Base-by-base conservation (phyloP, 2,888 invertebrate genomes). In the Mellilla xanthometata region DNA sequence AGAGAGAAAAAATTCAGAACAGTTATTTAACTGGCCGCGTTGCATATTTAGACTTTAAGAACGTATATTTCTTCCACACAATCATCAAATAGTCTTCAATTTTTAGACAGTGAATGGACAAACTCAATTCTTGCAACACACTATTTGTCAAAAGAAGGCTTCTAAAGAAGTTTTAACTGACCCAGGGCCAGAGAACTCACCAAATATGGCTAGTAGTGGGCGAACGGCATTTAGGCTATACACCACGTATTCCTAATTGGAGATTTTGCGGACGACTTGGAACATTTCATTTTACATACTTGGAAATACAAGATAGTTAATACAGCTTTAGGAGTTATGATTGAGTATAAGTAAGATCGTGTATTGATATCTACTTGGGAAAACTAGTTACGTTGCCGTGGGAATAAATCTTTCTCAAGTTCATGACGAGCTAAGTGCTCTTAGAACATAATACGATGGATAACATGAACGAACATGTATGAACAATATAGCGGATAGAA, bases 161-260 rank as follows among this genome's bases (percentile, higher is more conserved):
- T 42, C 51, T 52, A 60, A 59, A 59, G 51, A 50, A 58, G 50
- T 50, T 56, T 62, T 67, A 58, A 65, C 56, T 69, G 74, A 66
- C 73, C 52, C 81, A 75, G 66, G 75, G 76, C 68, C 74, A 62
- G 63, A 62, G 65, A 65, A 65, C 64, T 60, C 49, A 52, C 69
- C 68, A 54, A 63, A 81, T 76, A 81, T 65, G 81, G 85, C 52
- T 26, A 52, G 38, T 53, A 49, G 88, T 88, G 81, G 88, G 88
- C 76, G 88, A 81, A 74, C 80, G 60, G 72, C 81, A 83, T 84
- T 82, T 77, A 65, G 72, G 69, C 58, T 63, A 58, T 64, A 60
- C 58, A 13, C 4, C 15, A 30, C 9, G 64, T 62, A 52, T 58
- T 62, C 62, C 58, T 67, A 69, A 64, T 69, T 72, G 69, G 74